Evolutionary conservation across 2,888 invertebrate species (phyloP), one percentile per base, ranked within the genome.

Genomic region (Callosobruchus maculatus): DNA sequence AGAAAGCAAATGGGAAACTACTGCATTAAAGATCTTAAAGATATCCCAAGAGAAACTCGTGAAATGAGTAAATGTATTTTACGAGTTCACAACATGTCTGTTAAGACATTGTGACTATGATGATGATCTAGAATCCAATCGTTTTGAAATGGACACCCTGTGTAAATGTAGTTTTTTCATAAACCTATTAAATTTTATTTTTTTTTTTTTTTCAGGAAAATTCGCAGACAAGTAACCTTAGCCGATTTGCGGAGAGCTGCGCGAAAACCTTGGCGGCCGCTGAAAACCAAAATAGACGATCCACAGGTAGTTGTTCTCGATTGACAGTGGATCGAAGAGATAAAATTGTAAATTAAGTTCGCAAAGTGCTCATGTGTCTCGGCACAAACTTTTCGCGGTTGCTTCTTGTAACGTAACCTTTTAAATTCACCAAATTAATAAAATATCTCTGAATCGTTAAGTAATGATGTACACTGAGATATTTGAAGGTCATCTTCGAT

Each of bases 181-280:
- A n/a, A n/a, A n/a, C n/a, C n/a, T n/a, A n/a, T n/a, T n/a, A n/a
- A n/a, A n/a, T n/a, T n/a, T n/a, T n/a, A n/a, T n/a, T n/a, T n/a
- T n/a, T n/a, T n/a, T n/a, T n/a, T 74, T 78, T 81, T 81, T 81
- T 86, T 9, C 87, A 97, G 97, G 89, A 93, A 94, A 90, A 90
- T 94, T 84, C 91, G 97, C 83, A 93, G 94, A 87, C 92, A 92
- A 86, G 89, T 97, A 85, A 92, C 94, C 80, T 91, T 92, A 82
- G 89, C 91, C 79, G 96, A 96, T 86, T 88, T 96, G 83, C 91
- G 95, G 83, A 90, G 95, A 84, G 94, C 95, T 77, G 96, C 96
- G 69, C 92, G 96, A 78, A 95, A 95, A 85, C 96, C 96, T 18
- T 95, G 95, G 93, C 90, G 93, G 83, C 90, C 90, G 85, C 87